Base-by-base conservation (phyloP, 1,140 invertebrate species). In the Holcopasites calliopsidis region DNA sequence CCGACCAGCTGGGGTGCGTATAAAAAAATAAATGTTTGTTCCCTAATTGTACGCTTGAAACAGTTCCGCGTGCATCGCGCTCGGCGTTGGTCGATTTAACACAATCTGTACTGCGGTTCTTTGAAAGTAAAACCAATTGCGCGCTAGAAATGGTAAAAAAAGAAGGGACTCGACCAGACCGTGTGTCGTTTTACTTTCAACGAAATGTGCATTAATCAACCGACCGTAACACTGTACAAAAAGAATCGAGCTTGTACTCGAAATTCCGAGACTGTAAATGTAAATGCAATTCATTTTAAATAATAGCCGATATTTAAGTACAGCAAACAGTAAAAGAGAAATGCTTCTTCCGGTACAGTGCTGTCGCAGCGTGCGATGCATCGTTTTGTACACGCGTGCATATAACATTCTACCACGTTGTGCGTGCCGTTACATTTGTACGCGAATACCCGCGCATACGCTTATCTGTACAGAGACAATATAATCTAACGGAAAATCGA, bases 21-120 rank as follows among this genome's bases (percentile, higher is more conserved):
- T 75, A 69, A 49, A 75, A 75, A 69, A 75, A 75, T 75, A 75
- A 75, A 69, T 49, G 31, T 69, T 58, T 69, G 38, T 44, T 75
- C 65, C 44, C 72, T 75, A 75, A 73, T 16, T 58, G 40, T 28
- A 58, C 42, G 42, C 23, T 58, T 16, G 21, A 69, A 50, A 31
- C 31, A 23, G 38, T 57, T n/a, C n/a, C 40, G 64, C 49, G 21
- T 26, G 62, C 10, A 47, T 44, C 26, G 42, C 28, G 38, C 28
- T 64, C 23, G 47, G 33, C 31, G 31, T 50, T 26, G 47, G 21
- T 35, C 47, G 18, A 47, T 28, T 16, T 42, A n/a, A 35, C 21
- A n/a, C 33, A 11, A 26, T 13, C 10, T 38, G 38, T 28, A 5
- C 18, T 31, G 3, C 60, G 11, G 10, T 61, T 42, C 49, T 42